Base-by-base conservation (phyloP, 2,113 vertebrate species). In the Cichladusa arquata region DNA sequence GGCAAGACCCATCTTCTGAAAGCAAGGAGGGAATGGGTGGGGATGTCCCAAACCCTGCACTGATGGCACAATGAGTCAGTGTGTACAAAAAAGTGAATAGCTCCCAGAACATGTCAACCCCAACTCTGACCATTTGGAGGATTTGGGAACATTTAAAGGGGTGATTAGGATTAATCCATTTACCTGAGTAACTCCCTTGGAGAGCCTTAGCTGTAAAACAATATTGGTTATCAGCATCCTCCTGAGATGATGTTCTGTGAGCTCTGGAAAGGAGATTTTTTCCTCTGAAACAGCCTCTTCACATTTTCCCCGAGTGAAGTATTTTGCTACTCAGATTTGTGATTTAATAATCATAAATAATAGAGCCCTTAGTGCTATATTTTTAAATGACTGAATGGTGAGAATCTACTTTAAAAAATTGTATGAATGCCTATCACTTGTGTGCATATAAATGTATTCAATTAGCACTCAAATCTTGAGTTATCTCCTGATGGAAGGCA, bases 291-390 rank as follows among this genome's bases (percentile, higher is more conserved):
- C 81, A 90, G 77, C 86, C 88, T 97, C 92, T 93, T 92, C 88
- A 82, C 83, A 29, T 91, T 93, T 94, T 76, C 47, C 83, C 82
- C 7, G 50, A 97, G 94, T 96, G 92, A 96, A 96, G 96, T 96
- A 97, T 97, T 96, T 96, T 96, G 93, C 95, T 94, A 76, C 94
- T 95, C 88, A 91, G 91, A 95, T 94, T 96, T 96, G 92, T 95
- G 96, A 96, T 97, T 97, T 97, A 96, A 97, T 97, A 97, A 96
- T 96, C 95, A 96, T 97, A 96, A 96, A 95, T 96, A 96, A 95
- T 95, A 93, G 94, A 97, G 87, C 92, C 85, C 90, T 95, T 94
- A 90, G 81, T 94, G 94, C 85, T 95, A 92, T 95, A 94, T 96
- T 97, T 96, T 96, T 96, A 95, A 96, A 94, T 96, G 96, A 96